A percentile compares a stretch with the other conserved stretches of the same genome.
Evolutionary conservation across 1,140 invertebrate genomes (phyloP).

Genomic region (Drosophila subobscura): DNA sequence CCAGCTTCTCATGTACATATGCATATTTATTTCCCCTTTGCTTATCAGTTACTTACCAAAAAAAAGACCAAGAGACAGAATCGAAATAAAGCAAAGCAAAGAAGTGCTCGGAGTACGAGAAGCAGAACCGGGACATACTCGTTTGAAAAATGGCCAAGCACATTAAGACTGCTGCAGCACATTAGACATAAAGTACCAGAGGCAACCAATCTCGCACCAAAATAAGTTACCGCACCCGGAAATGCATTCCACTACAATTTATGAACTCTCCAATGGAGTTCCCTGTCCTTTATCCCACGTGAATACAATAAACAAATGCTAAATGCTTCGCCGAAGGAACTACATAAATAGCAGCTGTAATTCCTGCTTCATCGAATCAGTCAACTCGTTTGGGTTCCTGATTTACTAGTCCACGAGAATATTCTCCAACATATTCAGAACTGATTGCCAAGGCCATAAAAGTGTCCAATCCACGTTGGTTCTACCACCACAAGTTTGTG

Average conservation of each 20-base stretch:
- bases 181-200: constrained; percentile 43
- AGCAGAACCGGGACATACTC: constrained; percentile 24
- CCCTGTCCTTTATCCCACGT: too few species aligned
- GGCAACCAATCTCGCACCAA: constrained; percentile 1
- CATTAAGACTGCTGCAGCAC: constrained; percentile 69
- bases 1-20: constrained; percentile 39
- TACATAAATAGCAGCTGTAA: too few species aligned
- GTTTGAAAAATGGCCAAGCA: constrained; percentile 71
- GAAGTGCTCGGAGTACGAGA: not conserved
- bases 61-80: constrained; percentile 59
- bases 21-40: constrained; percentile 78
- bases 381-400: too few species aligned
- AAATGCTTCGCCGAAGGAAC: too few species aligned
- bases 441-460: too few species aligned
- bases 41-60: constrained; percentile 73
- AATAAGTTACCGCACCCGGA: not conserved
- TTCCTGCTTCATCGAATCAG: too few species aligned
- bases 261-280: constrained; percentile 17
- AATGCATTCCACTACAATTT: constrained; percentile 22
- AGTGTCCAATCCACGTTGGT: too few species aligned
- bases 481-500: too few species aligned
- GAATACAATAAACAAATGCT: too few species aligned
- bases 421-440: too few species aligned
- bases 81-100: constrained; percentile 64
- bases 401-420: too few species aligned